Conservation (phyloP, 2,113 vertebrate genomes). For the Protomyctophum bolini region DNA sequence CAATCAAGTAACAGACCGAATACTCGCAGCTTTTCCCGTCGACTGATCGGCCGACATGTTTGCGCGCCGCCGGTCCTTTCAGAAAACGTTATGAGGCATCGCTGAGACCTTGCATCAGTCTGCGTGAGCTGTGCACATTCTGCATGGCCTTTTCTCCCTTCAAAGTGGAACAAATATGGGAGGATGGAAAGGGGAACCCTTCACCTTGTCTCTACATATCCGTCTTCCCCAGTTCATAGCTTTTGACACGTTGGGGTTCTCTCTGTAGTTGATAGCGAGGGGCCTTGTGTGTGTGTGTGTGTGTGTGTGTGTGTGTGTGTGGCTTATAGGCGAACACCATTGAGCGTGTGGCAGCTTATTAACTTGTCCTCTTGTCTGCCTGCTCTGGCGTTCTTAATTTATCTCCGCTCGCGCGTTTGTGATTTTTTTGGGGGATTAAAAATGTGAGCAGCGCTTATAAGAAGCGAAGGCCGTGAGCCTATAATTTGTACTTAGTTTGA, state of each 20-base stretch:
- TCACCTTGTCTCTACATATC: conserved; percentile 32
- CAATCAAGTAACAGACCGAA: conserved; percentile 19
- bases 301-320: too few relatives aligned
- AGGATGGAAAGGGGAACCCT: conserved; percentile 34
- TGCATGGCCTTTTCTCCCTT: conserved; percentile 19
- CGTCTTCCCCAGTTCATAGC: conserved; percentile 31
- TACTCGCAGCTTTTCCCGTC: conserved; percentile 12
- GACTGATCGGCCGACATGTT: conserved; percentile 50
- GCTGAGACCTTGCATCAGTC: conserved; percentile 69
- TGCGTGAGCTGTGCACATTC: conserved; percentile 55
- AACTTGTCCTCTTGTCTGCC: conserved; percentile 9
- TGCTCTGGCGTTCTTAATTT: conserved; percentile 7
- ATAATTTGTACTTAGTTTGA: neutral
- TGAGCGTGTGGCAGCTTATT: conserved; percentile 16
- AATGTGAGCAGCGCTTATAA: neutral
- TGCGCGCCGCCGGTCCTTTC: conserved; percentile 34
- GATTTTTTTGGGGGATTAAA: neutral
- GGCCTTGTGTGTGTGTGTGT: too few relatives aligned
- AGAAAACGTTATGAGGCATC: conserved; percentile 52
- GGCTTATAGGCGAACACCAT: too few relatives aligned
- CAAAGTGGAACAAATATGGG: conserved; percentile 48
- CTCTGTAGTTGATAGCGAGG: conserved; percentile 42
- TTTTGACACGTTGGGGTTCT: conserved; percentile 16
- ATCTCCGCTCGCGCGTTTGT: conserved; percentile 4
- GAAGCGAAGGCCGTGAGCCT: conserved; percentile 1